Evolutionary conservation across 1,140 invertebrate species (phyloP).

Genomic region (Phenacoccus solenopsis): DNA sequence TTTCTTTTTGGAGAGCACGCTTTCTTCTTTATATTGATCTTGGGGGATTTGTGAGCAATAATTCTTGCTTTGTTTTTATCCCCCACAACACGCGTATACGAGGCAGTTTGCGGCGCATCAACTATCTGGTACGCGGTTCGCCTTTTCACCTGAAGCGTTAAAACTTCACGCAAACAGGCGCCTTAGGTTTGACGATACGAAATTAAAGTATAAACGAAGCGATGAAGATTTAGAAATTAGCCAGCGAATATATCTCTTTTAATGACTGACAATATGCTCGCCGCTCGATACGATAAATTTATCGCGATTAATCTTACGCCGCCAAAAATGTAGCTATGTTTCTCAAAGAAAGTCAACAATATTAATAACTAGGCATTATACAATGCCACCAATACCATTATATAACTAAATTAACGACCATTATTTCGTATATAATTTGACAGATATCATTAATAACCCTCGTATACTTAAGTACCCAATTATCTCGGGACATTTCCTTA

Average conservation of each 20-base stretch:
- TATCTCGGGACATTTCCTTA: conserved; percentile 13
- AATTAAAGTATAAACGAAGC: background rate
- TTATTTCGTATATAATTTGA: conserved; percentile 18
- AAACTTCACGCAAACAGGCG: no score
- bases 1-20: background rate
- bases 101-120: no score
- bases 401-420: conserved; percentile 15
- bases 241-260: background rate
- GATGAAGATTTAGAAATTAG: conserved; percentile 6
- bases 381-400: conserved; percentile 17
- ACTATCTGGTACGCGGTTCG: no score
- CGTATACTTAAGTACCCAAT: conserved; percentile 17
- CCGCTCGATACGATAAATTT: background rate
- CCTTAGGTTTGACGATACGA: no score
- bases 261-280: conserved; percentile 7
- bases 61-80: background rate
- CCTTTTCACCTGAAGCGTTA: no score
- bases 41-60: background rate
- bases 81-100: no score
- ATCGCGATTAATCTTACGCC: conserved; percentile 2
- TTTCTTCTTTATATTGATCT: conserved; percentile 1
- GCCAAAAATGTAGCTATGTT: conserved; percentile 14
- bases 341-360: conserved; percentile 16
- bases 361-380: conserved; percentile 18
- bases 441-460: conserved; percentile 7